Evolutionary conservation across 2,888 invertebrate species (phyloP).

Genomic region (Chelonus formosanus): DNA sequence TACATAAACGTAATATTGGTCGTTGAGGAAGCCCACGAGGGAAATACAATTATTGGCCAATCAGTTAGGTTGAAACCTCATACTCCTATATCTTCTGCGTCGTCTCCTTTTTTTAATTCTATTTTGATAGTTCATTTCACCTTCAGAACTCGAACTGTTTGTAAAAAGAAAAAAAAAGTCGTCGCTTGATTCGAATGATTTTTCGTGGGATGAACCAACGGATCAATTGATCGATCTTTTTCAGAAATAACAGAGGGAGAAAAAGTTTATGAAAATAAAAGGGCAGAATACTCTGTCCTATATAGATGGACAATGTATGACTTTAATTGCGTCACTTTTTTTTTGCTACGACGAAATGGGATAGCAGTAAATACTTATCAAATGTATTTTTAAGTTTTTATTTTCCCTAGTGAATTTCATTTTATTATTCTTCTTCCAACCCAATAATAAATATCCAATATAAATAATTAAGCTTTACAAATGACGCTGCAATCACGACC

Average conservation of each 20-base stretch:
- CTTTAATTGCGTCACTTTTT: constrained; percentile 3
- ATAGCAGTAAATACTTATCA: too few species aligned
- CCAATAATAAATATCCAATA: background rate
- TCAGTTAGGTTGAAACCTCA: constrained; percentile 39
- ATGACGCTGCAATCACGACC: background rate
- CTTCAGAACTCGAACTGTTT: too few species aligned
- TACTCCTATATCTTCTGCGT: constrained; percentile 1
- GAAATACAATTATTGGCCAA: constrained; percentile 50
- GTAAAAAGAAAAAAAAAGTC: too few species aligned
- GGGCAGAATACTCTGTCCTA: background rate
- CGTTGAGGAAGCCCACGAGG: constrained; percentile 39
- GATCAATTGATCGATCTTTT: background rate
- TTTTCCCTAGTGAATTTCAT: too few species aligned
- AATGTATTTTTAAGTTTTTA: too few species aligned
- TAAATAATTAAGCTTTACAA: background rate
- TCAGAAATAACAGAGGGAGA: constrained; percentile 10
- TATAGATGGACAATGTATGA: background rate
- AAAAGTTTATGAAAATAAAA: constrained; percentile 9
- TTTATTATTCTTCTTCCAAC: too few species aligned
- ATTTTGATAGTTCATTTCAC: background rate
- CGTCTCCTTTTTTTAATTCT: background rate
- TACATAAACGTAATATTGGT: constrained; percentile 29
- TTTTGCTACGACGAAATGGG: background rate
- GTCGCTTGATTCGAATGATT: background rate
- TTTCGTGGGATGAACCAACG: background rate